Evolutionary conservation across 2,888 invertebrate species (phyloP).

Genomic region (Zaprionus bogoriensis): DNA sequence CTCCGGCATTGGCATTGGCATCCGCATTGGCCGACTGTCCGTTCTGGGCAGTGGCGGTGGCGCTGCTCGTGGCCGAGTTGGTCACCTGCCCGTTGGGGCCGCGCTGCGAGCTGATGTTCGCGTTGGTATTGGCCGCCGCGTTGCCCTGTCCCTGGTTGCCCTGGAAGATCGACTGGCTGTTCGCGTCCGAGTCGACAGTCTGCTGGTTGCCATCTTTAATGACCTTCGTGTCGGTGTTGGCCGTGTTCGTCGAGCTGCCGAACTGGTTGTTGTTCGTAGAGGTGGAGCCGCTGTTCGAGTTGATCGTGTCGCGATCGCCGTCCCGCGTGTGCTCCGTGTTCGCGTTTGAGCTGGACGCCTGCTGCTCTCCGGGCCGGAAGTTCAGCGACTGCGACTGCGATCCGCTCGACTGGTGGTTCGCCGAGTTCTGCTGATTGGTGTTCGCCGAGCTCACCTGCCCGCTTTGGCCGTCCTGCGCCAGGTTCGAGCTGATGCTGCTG

Average conservation of each 20-base stretch:
- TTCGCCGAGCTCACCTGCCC: conserved; percentile 81
- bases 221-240: conserved; percentile 75
- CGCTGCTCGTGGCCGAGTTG: conserved; percentile 77
- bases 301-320: conserved; percentile 55
- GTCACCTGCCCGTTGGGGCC: conserved; percentile 72
- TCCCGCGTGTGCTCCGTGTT: conserved; percentile 67
- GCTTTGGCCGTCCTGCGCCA: conserved; percentile 78
- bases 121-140: conserved; percentile 67
- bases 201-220: conserved; percentile 61
- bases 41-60: conserved; percentile 65
- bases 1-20: conserved; percentile 62
- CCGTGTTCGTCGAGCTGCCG: conserved; percentile 74
- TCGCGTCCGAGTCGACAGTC: conserved; percentile 72
- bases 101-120: conserved; percentile 65
- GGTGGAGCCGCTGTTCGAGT: conserved; percentile 74
- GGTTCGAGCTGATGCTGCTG: conserved; percentile 80
- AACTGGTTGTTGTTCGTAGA: conserved; percentile 68
- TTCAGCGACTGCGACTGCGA: conserved; percentile 81
- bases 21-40: conserved; percentile 68
- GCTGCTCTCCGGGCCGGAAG: conserved; percentile 70
- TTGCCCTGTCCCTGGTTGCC: conserved; percentile 69
- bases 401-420: conserved; percentile 54
- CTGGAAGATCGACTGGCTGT: conserved; percentile 78
- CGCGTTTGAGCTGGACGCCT: conserved; percentile 79
- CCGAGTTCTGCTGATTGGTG: conserved; percentile 72